These are phyloP conservation scores for Tenthredo notha DNA, from an alignment of 2,888 invertebrate genomes.

Conservation along the genomic window DNA sequence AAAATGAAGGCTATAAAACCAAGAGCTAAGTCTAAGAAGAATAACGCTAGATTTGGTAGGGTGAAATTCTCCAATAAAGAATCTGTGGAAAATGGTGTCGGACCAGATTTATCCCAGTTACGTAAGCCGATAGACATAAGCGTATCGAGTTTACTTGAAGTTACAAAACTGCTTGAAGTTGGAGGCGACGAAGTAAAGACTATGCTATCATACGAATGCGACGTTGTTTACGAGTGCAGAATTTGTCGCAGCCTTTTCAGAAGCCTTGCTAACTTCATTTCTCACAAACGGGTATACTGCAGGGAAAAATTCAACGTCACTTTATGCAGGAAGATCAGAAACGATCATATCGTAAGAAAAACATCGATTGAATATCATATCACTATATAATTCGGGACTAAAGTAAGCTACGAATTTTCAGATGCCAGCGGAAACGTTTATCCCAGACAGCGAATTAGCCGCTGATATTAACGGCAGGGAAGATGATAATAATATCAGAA, in stretches of 20 bases:
- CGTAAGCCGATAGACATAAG: slow-evolving; percentile 85
- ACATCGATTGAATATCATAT: not conserved
- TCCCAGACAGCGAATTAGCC: not conserved
- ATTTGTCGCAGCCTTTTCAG: slow-evolving; percentile 92
- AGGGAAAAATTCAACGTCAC: slow-evolving; percentile 80
- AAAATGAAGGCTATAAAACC: slow-evolving; percentile 65
- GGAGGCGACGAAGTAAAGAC: slow-evolving; percentile 87
- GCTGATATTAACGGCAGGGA: not conserved
- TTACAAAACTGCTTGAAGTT: slow-evolving; percentile 86
- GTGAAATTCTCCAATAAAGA: slow-evolving; percentile 58
- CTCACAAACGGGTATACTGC: slow-evolving; percentile 94
- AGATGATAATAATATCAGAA: slow-evolving; percentile 60
- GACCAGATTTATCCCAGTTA: slow-evolving; percentile 75
- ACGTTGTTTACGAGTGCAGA: slow-evolving; percentile 93
- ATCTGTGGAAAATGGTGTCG: slow-evolving; percentile 30
- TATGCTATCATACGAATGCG: slow-evolving; percentile 90
- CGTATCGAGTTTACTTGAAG: slow-evolving; percentile 85
- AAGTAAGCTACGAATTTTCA: slow-evolving; percentile 5
- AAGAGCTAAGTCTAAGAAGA: slow-evolving; percentile 65
- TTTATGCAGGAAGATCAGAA: slow-evolving; percentile 78
- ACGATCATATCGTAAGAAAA: slow-evolving; percentile 78
- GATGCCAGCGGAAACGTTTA: slow-evolving; percentile 5
- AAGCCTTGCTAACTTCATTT: slow-evolving; percentile 92
- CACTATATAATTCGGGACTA: not conserved
- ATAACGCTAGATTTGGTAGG: slow-evolving; percentile 60